Percentiles rank a stretch among this genome's conserved stretches.
Evolutionary conservation across 1,140 invertebrate genomes (phyloP).

Genomic region (Thaumetopoea pityocampa): DNA sequence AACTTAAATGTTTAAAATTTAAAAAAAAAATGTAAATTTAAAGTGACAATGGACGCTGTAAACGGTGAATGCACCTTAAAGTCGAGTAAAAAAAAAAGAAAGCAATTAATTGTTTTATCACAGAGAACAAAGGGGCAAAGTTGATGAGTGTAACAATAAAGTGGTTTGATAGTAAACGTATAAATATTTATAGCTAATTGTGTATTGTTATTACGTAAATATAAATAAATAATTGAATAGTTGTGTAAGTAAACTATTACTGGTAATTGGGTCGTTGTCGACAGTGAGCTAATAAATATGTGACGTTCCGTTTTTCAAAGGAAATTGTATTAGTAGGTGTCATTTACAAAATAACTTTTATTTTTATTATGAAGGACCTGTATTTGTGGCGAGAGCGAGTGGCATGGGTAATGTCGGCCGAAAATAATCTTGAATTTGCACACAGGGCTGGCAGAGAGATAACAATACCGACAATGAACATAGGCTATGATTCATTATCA

Average conservation of each 20-base stretch:
- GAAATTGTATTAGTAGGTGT: constrained; percentile 53
- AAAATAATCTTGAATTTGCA: no score
- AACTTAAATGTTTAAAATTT: constrained; percentile 67
- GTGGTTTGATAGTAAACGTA: constrained; percentile 71
- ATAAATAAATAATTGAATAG: constrained; percentile 74
- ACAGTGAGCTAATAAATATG: constrained; percentile 38
- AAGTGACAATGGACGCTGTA: constrained; percentile 65
- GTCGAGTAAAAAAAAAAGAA: no score
- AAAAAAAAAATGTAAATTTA: constrained; percentile 52
- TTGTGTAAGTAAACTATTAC: constrained; percentile 72
- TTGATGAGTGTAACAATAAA: constrained; percentile 65
- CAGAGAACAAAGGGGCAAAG: constrained; percentile 48
- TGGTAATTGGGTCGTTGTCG: constrained; percentile 54
- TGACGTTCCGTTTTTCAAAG: constrained; percentile 51
- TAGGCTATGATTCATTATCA: no score
- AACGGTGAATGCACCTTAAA: constrained; percentile 54
- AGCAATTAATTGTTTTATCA: constrained; percentile 53
- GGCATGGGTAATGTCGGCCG: constrained; percentile 2
- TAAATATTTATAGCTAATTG: constrained; percentile 76
- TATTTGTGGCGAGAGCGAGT: constrained; percentile 6
- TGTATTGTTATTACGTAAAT: constrained; percentile 75
- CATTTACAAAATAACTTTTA: constrained; percentile 26
- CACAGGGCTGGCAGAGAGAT: no score
- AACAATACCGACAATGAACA: no score
- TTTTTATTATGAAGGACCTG: constrained; percentile 26